phyloP scores from a whole-genome alignment of 2,888 invertebrate species.

The Achlya flavicornis region DNA sequence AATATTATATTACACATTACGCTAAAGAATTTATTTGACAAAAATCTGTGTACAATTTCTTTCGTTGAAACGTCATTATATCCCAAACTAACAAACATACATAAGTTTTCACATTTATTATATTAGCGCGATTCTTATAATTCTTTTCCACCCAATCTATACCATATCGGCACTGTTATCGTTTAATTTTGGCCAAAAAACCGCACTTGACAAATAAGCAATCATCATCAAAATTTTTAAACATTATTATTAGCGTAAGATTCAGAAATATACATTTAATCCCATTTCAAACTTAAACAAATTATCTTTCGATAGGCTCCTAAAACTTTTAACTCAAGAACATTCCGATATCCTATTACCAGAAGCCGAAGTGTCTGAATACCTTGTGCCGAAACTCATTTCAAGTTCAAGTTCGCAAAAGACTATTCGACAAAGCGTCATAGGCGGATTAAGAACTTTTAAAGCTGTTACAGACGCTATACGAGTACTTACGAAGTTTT shows the following conservation, averaged over 20 bases:
- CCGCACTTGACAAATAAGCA: too few species aligned
- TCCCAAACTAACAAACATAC: too few species aligned
- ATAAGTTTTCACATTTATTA: too few species aligned
- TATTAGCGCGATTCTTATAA: too few species aligned
- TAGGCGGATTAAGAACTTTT: constrained; percentile 20
- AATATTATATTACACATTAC: too few species aligned
- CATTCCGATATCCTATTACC: constrained; percentile 18
- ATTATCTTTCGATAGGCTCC: constrained; percentile 12
- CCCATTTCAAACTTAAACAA: constrained; percentile 13
- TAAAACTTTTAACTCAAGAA: constrained; percentile 1
- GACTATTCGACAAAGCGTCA: constrained; percentile 22
- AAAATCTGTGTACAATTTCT: too few species aligned
- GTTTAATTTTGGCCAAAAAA: too few species aligned
- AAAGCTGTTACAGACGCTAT: constrained; percentile 18
- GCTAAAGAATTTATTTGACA: too few species aligned
- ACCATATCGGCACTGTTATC: too few species aligned
- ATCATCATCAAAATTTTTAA: too few species aligned
- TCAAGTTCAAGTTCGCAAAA: constrained; percentile 27
- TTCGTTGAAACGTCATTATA: too few species aligned
- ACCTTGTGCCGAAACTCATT: constrained; percentile 17
- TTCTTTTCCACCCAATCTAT: too few species aligned
- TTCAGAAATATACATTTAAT: not conserved
- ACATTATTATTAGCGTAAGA: not conserved
- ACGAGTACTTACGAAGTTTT: not conserved
- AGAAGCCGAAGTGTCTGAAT: constrained; percentile 17